Conservation (phyloP, 2,797 vertebrate species). For the Mus spretus region DNA sequence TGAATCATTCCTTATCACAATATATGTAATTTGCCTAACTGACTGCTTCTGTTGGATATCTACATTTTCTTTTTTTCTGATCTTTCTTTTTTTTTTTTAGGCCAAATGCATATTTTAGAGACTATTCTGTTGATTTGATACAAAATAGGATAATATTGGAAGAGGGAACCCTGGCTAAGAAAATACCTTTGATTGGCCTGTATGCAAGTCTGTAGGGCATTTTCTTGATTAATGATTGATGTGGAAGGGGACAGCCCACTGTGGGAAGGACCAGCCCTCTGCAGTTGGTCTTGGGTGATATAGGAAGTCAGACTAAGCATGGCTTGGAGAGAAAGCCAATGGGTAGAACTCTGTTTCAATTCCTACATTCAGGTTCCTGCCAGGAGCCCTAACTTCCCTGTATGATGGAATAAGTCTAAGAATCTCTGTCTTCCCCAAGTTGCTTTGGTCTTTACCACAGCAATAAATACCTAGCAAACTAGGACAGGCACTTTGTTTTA, state of each 20-base stretch:
- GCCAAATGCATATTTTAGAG: not conserved
- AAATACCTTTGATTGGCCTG: no score
- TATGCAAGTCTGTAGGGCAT: no score
- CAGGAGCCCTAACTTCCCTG: not conserved
- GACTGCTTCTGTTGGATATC: not conserved
- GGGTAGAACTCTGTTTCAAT: no score
- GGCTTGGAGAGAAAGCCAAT: no score
- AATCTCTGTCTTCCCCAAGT: not conserved
- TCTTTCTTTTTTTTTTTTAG: not conserved
- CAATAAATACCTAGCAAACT: not conserved
- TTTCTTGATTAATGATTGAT: not conserved
- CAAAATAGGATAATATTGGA: no score
- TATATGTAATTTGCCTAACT: slow-evolving; percentile 1
- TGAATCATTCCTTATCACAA: not conserved
- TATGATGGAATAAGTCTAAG: not conserved
- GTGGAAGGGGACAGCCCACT: not conserved
- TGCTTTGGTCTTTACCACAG: not conserved
- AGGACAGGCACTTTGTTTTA: not conserved
- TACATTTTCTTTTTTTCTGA: not conserved
- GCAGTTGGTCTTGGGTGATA: not conserved
- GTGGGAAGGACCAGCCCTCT: no score
- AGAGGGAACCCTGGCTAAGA: not conserved
- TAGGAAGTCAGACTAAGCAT: not conserved
- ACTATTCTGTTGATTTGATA: not conserved
- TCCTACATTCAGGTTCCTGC: not conserved